Base-by-base conservation (phyloP, 2,888 invertebrate genomes). In the Drosophila emarginata region DNA sequence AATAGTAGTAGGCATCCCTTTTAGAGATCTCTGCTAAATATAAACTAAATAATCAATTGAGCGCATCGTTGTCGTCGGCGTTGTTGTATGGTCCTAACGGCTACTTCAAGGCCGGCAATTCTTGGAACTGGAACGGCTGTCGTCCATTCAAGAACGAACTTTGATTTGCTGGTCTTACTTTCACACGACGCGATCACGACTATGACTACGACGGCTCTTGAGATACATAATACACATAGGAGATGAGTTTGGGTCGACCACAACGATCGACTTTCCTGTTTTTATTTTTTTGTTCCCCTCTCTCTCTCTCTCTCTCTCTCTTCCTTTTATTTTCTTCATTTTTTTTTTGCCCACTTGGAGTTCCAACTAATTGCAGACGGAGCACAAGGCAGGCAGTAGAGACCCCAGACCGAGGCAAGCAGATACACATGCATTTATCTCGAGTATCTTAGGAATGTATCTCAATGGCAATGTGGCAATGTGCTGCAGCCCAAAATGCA, bases 21-120 rank as follows among this genome's bases (percentile, higher is more conserved):
- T 87, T 73, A 75, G 87, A 79, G 67, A 69, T 62, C 70, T 73
- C 85, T 82, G 87, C 87, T 87, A 87, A 83, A 83, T 85, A 83
- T 87, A 83, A 87, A 83, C 82, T 84, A 87, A 87, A 83, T 84
- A 83, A 85, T 78, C 87, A 85, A 85, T 83, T 81, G 85, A 87
- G 82, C 79, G 78, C 84, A 80, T 77, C 83, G 78, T 69, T 9
- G 7, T 45, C 18, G 45, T 45, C 45, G 45, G 45, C 21, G 18
- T 45, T 11, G 12, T 45, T 45, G 45, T 12, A 45, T 57, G 61
- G 62, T 76, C 80, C 80, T 81, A 81, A 83, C 81, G 87, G 87
- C 87, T 81, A 81, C 81, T 81, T 81, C 81, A 83, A 81, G 81
- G 87, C 87, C 84, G 72, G 67, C 76, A 64, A 76, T 86, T 81